Evolutionary conservation across 2,113 vertebrate genomes (phyloP).

Genomic region (Xyliphius kryptos): DNA sequence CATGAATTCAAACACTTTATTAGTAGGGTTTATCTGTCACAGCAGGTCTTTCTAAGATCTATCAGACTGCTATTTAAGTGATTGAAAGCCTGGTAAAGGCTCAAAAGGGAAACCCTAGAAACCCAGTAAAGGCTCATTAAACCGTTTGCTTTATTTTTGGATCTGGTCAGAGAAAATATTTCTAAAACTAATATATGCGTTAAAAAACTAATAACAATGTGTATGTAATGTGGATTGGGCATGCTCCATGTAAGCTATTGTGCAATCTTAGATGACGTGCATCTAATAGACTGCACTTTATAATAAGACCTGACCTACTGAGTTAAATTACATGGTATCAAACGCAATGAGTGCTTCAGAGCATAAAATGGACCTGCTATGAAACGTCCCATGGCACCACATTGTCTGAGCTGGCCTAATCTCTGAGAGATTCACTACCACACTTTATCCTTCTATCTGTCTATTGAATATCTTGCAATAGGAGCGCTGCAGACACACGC

Average conservation of each 20-base stretch:
- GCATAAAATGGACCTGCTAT: conserved; percentile 43
- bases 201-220: conserved; percentile 6
- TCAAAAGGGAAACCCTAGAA: no score
- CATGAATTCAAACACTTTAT: no score
- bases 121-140: no score
- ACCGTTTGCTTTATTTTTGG: no score
- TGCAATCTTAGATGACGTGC: conserved; percentile 24
- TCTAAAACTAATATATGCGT: no score
- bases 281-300: conserved; percentile 35
- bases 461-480: conserved; percentile 16
- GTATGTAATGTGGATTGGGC: not conserved
- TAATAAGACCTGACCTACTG: conserved; percentile 38
- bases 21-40: no score
- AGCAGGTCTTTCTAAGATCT: no score
- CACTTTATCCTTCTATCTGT: conserved; percentile 28
- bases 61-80: no score
- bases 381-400: conserved; percentile 38
- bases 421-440: conserved; percentile 34
- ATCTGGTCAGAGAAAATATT: no score
- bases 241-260: conserved; percentile 28
- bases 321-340: conserved; percentile 45
- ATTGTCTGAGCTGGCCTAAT: conserved; percentile 43
- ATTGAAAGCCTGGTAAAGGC: no score
- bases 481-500: conserved; percentile 8
- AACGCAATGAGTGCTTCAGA: conserved; percentile 28